A percentile compares a stretch with the other conserved stretches of the same genome.
These are phyloP conservation scores for Rhogogaster chlorosoma DNA, from an alignment of 2,888 invertebrate species.

Conservation along the genomic window DNA sequence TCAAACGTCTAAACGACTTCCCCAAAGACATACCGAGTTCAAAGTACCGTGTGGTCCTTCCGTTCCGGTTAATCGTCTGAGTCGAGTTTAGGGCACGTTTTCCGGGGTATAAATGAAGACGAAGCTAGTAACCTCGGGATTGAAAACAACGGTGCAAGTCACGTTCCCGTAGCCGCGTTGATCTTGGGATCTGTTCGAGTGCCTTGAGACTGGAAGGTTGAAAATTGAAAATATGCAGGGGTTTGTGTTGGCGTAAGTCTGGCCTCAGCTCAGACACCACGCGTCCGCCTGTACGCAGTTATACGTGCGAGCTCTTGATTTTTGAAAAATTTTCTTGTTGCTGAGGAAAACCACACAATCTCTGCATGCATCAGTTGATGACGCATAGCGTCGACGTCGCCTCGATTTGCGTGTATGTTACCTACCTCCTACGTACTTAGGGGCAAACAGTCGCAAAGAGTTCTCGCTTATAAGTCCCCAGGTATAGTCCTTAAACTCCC, in stretches of 20 bases:
- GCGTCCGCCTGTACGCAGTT: not conserved
- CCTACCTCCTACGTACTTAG: slow-evolving; percentile 30
- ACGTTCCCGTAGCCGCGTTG: not conserved
- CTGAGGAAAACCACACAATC: slow-evolving; percentile 2
- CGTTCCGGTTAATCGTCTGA: slow-evolving; percentile 4
- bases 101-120: not conserved
- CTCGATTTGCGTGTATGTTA: not conserved
- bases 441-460: not conserved
- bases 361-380: slow-evolving; percentile 13
- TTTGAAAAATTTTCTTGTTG: slow-evolving; percentile 1
- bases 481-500: slow-evolving; percentile 42
- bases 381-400: slow-evolving; percentile 35
- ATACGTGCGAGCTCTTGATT: not conserved
- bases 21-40: not conserved
- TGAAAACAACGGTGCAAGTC: slow-evolving; percentile 15
- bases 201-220: not conserved
- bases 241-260: slow-evolving; percentile 29
- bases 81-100: slow-evolving; percentile 3
- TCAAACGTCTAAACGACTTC: not conserved
- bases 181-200: not conserved
- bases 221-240: slow-evolving; percentile 19
- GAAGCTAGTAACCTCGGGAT: slow-evolving; percentile 25
- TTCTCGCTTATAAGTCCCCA: not conserved
- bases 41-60: not conserved
- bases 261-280: slow-evolving; percentile 30